Percentiles rank a stretch among this genome's conserved stretches.
phyloP scores from a whole-genome alignment of 2,113 vertebrate genomes.

The Eublepharis macularius region DNA sequence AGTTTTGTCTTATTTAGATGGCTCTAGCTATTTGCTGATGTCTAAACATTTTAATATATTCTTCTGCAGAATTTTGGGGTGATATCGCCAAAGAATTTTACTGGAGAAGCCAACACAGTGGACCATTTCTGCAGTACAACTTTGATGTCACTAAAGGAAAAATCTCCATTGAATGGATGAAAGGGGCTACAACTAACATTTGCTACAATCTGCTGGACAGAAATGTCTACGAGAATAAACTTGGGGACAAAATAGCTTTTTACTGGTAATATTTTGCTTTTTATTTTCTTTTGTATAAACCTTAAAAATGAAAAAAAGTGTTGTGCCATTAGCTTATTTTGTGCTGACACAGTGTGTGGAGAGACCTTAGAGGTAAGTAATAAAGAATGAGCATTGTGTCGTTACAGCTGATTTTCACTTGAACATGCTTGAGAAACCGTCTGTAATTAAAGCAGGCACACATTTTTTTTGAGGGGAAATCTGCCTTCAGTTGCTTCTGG shows the following conservation, averaged over 20 bases:
- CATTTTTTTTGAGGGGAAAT: not conserved
- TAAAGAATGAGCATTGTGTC: not conserved
- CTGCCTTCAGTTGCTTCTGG: not conserved
- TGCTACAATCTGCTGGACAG: conserved; percentile 96
- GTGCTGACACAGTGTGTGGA: not conserved
- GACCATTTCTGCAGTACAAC: conserved; percentile 89
- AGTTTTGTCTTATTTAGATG: not conserved
- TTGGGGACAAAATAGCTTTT: conserved; percentile 93
- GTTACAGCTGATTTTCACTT: not conserved
- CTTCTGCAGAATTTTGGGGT: conserved; percentile 89
- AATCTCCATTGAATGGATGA: conserved; percentile 94
- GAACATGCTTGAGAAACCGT: not conserved
- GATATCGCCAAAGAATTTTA: conserved; percentile 91
- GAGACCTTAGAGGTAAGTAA: not conserved
- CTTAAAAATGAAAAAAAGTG: fast-evolving
- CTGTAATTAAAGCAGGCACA: not conserved
- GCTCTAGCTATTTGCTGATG: not conserved
- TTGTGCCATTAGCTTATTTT: fast-evolving
- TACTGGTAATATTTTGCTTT: conserved; percentile 82
- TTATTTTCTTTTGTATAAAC: fast-evolving
- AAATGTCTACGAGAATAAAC: conserved; percentile 88
- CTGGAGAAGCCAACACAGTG: conserved; percentile 88
- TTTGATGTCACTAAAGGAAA: conserved; percentile 95
- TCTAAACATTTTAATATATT: conserved; percentile 1
- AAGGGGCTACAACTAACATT: conserved; percentile 95